Evolutionary conservation across 2,888 invertebrate species (phyloP).

Genomic region (Palloptera scutellata): DNA sequence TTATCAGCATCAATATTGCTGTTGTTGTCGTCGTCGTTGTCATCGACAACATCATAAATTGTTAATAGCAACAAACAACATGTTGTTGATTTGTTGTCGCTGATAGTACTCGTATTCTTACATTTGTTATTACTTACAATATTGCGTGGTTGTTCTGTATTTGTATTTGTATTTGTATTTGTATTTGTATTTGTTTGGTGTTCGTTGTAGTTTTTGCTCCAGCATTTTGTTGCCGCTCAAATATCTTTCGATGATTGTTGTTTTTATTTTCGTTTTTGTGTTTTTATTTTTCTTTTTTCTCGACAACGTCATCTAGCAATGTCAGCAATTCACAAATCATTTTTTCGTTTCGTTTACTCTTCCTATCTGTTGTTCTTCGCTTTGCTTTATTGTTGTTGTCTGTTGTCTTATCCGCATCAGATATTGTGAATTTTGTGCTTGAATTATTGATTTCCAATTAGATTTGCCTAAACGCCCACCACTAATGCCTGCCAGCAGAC

Average conservation of each 20-base stretch:
- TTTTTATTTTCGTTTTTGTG: constrained; percentile 5
- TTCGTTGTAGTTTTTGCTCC: background rate
- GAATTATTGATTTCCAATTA: constrained; percentile 43
- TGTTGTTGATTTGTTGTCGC: constrained; percentile 50
- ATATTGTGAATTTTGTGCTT: constrained; percentile 35
- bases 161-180: background rate
- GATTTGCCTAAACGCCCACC: constrained; percentile 39
- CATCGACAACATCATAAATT: constrained; percentile 61
- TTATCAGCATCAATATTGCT: constrained; percentile 18
- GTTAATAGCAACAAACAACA: constrained; percentile 46
- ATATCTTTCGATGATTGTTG: constrained; percentile 14
- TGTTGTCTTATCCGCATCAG: constrained; percentile 35
- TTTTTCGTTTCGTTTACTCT: constrained; percentile 26
- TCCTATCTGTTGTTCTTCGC: background rate
- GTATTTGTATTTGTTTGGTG: background rate
- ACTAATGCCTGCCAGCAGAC: background rate
- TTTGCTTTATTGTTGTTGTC: background rate
- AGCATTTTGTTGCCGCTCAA: constrained; percentile 6
- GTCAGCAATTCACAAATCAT: constrained; percentile 42
- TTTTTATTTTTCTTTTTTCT: constrained; percentile 28
- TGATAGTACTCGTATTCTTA: constrained; percentile 46
- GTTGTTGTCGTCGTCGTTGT: constrained; percentile 31
- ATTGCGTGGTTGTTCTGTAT: background rate
- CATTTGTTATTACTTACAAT: constrained; percentile 11
- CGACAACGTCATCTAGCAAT: constrained; percentile 34